Conservation (phyloP, 2,113 vertebrate genomes). For the Siniperca chuatsi region DNA sequence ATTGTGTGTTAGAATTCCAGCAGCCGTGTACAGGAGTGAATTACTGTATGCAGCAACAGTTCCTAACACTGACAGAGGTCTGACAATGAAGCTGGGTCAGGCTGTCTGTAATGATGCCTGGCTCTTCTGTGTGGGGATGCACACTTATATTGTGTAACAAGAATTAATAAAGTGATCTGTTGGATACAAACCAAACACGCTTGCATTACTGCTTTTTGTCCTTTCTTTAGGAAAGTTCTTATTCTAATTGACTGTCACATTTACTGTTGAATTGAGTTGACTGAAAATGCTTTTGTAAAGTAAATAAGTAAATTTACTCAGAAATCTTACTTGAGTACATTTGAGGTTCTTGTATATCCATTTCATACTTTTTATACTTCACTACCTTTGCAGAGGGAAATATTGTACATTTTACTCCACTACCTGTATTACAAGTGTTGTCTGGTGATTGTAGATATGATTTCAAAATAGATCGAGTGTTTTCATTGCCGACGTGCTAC, state of each 20-base stretch:
- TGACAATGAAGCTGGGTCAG: background rate
- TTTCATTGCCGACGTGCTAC: no score
- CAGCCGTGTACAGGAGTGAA: conserved; percentile 11
- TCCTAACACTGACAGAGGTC: conserved; percentile 1
- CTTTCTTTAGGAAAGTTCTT: background rate
- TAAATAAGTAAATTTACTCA: background rate
- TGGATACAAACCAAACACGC: conserved; percentile 6
- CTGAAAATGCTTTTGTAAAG: background rate
- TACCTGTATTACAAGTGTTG: no score
- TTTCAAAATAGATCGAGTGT: no score
- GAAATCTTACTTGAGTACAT: background rate
- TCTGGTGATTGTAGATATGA: no score
- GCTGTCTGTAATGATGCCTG: background rate
- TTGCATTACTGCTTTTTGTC: background rate
- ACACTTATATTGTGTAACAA: conserved; percentile 43
- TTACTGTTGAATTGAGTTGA: background rate
- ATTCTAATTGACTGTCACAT: background rate
- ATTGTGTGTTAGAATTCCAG: conserved; percentile 2
- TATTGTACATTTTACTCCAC: no score
- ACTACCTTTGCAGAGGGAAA: no score
- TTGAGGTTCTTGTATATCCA: background rate
- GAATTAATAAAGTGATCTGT: conserved; percentile 54
- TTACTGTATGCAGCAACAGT: conserved; percentile 11
- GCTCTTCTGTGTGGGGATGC: conserved; percentile 21
- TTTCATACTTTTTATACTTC: no score